Evolutionary conservation across 2,113 vertebrate species (phyloP).

Genomic region (Rhinogobius similis): DNA sequence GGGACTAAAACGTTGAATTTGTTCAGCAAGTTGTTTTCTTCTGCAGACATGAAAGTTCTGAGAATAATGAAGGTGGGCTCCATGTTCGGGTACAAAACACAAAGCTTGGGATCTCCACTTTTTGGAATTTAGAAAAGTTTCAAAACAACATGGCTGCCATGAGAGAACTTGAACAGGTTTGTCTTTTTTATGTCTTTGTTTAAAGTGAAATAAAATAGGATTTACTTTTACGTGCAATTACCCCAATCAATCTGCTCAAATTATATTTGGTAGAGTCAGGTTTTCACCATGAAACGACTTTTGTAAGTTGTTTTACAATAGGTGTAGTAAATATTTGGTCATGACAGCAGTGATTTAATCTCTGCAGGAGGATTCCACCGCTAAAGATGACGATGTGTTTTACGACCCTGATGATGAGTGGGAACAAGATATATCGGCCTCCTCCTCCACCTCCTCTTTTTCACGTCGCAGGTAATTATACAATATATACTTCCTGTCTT

Average conservation of each 20-base stretch:
- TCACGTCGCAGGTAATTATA: conserved; percentile 87
- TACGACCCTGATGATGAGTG: conserved; percentile 93
- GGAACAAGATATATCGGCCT: conserved; percentile 89
- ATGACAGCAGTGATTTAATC: conserved; percentile 62
- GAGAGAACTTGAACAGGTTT: conserved; percentile 91
- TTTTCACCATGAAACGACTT: too few species aligned
- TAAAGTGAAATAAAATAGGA: neutral
- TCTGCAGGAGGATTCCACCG: conserved; percentile 77
- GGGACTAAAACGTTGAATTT: neutral
- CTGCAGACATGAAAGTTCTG: conserved; percentile 80
- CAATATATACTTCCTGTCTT: conserved; percentile 14
- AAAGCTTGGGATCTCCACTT: conserved; percentile 87
- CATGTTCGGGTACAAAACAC: conserved; percentile 88
- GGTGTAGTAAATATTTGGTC: conserved; percentile 46
- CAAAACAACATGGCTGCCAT: conserved; percentile 89
- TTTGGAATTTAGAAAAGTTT: conserved; percentile 94
- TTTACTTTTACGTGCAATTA: conserved; percentile 19
- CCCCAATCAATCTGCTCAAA: neutral
- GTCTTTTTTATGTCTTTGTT: neutral
- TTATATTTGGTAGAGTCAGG: too few species aligned
- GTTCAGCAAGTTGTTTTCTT: neutral
- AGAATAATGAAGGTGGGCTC: conserved; percentile 62
- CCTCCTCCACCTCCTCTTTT: conserved; percentile 73
- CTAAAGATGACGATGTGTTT: conserved; percentile 86
- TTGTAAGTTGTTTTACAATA: conserved; percentile 30